Percentiles rank a stretch among this genome's conserved stretches.
phyloP scores from a whole-genome alignment of 2,113 vertebrate genomes.

The Struthio camelus region DNA sequence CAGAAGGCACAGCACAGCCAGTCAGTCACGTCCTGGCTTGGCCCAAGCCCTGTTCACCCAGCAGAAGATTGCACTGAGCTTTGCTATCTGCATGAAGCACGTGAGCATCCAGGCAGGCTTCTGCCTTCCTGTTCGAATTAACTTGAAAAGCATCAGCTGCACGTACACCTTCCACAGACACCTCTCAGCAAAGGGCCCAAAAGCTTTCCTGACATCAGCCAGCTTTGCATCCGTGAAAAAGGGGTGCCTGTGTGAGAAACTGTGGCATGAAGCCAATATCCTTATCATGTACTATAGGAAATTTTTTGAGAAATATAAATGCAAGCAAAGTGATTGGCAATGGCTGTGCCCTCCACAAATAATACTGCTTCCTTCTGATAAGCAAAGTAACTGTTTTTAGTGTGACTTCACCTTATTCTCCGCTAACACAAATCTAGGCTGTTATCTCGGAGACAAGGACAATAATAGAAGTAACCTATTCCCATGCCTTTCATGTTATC shows the following conservation, averaged over 20 bases:
- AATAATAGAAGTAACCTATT: conserved; percentile 33
- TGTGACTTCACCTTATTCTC: conserved; percentile 50
- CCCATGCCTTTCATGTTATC: conserved; percentile 4
- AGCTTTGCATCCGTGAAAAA: neutral
- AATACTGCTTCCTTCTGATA: conserved; percentile 63
- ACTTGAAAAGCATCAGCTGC: neutral
- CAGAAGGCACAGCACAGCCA: neutral
- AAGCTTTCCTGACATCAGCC: neutral
- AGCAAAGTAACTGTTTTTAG: conserved; percentile 57
- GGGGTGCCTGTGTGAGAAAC: neutral
- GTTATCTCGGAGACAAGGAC: conserved; percentile 43
- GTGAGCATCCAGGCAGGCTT: neutral
- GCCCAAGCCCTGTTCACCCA: conserved; percentile 25
- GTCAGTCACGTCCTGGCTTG: conserved; percentile 17
- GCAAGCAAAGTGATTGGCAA: conserved; percentile 25
- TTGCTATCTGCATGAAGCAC: conserved; percentile 1
- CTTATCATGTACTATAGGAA: conserved; percentile 14
- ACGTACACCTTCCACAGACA: neutral
- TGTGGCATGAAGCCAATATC: neutral
- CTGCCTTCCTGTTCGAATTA: conserved; percentile 9
- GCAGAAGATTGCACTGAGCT: neutral
- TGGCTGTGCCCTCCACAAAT: conserved; percentile 36
- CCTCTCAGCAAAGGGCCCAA: neutral
- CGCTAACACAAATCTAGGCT: neutral
- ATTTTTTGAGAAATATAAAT: conserved; percentile 46